Evolutionary conservation across 2,797 vertebrate species (phyloP), one percentile per base, ranked within the genome.

Genomic region (Tympanoctomys barrerae): DNA sequence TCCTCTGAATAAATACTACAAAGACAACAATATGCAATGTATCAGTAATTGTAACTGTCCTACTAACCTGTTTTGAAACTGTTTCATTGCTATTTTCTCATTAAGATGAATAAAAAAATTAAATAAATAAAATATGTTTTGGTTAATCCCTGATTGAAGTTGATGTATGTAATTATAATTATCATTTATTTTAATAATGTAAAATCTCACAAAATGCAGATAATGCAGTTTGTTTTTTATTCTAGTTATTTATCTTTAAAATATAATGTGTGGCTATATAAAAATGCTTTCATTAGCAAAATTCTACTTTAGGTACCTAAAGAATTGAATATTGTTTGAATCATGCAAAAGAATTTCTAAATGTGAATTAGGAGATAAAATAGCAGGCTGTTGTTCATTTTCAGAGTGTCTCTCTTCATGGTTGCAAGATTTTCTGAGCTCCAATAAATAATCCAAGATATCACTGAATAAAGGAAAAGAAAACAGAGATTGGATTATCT

Each of bases 301-400:
- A 36, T 26, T 88, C 59, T 64, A n/a, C 21, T 90, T 83, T 87
- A 11, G 49, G 42, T 33, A 16, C 62, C 13, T 61, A 57, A 4
- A 81, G 19, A n/a, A 68, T 19, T 85, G 57, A 79, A 39, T 86
- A 78, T 88, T 87, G 90, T 49, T 70, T 70, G 16, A 91, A 85
- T 2, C 7, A 39, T 71, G 36, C n/a, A 89, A 61, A 89, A 54
- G 31, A 77, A 79, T 87, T 90, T 92, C 31, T 80, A 49, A 19
- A 68, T 78, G 9, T 57, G 46, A 78, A 78, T 7, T 57, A 81
- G 42, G 21, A 92, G 5, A 19, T 84, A 82, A 89, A 89, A 78
- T 75, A 54, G 73, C 24, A 95, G 90, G 61, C 26, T 85, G 21
- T 1, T 66, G 1, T 21, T 93, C 31, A 75, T 14, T 81, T 86